Evolutionary conservation across 2,888 invertebrate genomes (phyloP).

Genomic region (Chrysolina americana): DNA sequence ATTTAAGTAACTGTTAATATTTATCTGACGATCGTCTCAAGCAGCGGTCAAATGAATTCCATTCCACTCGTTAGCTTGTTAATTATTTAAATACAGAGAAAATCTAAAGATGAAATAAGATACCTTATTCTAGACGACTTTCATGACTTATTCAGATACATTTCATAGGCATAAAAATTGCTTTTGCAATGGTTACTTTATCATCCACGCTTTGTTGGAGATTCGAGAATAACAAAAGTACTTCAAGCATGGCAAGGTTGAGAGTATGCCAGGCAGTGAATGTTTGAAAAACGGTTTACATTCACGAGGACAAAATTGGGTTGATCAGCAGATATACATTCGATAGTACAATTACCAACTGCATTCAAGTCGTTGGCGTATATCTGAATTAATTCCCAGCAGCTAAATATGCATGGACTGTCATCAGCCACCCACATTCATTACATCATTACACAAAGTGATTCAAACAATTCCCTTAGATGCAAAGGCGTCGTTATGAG

Average conservation of each 20-base stretch:
- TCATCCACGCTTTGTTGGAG: background rate
- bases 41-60: too few species aligned
- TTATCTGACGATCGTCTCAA: too few species aligned
- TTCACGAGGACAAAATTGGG: background rate
- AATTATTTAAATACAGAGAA: too few species aligned
- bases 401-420: too few species aligned
- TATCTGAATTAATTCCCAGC: background rate
- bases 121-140: too few species aligned
- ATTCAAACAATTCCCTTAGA: too few species aligned
- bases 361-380: background rate
- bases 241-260: background rate
- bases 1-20: too few species aligned
- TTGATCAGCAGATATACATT: background rate
- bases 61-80: too few species aligned
- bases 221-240: background rate
- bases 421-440: too few species aligned
- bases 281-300: background rate
- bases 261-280: background rate
- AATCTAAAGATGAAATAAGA: too few species aligned
- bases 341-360: background rate
- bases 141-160: background rate
- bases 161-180: background rate
- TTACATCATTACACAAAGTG: too few species aligned
- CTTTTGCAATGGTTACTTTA: background rate
- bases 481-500: too few species aligned